Conservation (phyloP, 2,888 invertebrate species). For the Bugula neritina region DNA sequence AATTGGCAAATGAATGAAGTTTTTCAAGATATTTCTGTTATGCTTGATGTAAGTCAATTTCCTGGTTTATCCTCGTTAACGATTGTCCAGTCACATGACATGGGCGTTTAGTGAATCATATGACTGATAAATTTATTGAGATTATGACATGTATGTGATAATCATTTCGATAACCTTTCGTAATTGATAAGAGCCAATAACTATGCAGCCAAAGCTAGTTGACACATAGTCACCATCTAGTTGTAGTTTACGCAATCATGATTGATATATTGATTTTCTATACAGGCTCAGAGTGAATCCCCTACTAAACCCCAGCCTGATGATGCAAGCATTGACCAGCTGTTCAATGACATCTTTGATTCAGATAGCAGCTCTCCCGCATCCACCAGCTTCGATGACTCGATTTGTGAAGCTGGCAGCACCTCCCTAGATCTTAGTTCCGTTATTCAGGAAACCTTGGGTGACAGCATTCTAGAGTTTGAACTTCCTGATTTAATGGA, state of each 20-base stretch:
- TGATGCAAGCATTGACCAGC: background rate
- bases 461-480: background rate
- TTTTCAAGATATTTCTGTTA: constrained; percentile 17
- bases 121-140: no score
- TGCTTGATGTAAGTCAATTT: constrained; percentile 9
- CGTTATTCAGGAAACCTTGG: constrained; percentile 1
- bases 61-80: background rate
- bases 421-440: background rate
- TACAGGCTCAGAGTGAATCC: no score
- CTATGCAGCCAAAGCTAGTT: no score
- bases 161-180: no score
- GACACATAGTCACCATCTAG: no score
- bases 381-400: background rate
- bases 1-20: constrained; percentile 26
- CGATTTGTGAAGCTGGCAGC: background rate
- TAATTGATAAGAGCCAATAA: no score
- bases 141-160: no score
- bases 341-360: constrained; percentile 14
- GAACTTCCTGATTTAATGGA: background rate
- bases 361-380: background rate
- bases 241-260: no score
- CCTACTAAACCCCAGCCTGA: no score
- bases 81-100: no score
- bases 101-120: no score
- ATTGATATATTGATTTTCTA: no score